Conservation (phyloP, 2,888 invertebrate species). For the Gymnosoma rotundatum region DNA sequence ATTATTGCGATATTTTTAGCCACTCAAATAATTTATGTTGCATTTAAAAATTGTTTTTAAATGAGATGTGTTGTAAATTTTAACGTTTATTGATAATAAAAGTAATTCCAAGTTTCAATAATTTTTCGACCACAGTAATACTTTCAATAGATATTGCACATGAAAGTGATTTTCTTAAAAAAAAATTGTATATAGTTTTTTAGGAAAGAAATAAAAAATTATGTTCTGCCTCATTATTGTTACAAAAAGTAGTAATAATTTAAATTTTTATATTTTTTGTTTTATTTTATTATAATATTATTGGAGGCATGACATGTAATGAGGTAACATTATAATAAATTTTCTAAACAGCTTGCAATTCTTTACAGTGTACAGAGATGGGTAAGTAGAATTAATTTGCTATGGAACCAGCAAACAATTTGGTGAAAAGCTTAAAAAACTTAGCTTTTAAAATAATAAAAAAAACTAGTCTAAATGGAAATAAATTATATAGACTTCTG, state of each 20-base stretch:
- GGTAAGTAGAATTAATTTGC: too few species aligned
- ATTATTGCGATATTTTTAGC: slow-evolving; percentile 14
- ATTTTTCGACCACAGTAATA: slow-evolving; percentile 15
- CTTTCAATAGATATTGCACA: slow-evolving; percentile 2
- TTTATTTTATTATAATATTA: slow-evolving; percentile 47
- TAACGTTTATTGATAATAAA: too few species aligned
- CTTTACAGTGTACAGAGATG: too few species aligned
- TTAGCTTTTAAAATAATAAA: too few species aligned
- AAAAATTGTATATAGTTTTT: slow-evolving; percentile 48
- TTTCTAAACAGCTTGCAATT: too few species aligned
- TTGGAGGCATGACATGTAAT: slow-evolving; percentile 60
- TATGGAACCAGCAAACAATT: too few species aligned
- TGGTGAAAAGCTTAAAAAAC: too few species aligned
- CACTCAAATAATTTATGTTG: too few species aligned
- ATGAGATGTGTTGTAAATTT: slow-evolving; percentile 35
- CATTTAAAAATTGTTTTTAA: slow-evolving; percentile 35
- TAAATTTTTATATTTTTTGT: slow-evolving; percentile 21
- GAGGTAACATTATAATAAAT: too few species aligned
- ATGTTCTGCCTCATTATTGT: slow-evolving; percentile 54
- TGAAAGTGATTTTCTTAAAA: slow-evolving; percentile 32
- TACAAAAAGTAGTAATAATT: slow-evolving; percentile 1
- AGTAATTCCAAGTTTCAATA: too few species aligned
- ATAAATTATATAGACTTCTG: too few species aligned
- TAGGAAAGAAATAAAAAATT: slow-evolving; percentile 27
- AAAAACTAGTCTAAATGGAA: too few species aligned